Evolutionary conservation across 2,888 invertebrate genomes (phyloP), one percentile per base, ranked within the genome.

Genomic region (Phengaris arion): DNA sequence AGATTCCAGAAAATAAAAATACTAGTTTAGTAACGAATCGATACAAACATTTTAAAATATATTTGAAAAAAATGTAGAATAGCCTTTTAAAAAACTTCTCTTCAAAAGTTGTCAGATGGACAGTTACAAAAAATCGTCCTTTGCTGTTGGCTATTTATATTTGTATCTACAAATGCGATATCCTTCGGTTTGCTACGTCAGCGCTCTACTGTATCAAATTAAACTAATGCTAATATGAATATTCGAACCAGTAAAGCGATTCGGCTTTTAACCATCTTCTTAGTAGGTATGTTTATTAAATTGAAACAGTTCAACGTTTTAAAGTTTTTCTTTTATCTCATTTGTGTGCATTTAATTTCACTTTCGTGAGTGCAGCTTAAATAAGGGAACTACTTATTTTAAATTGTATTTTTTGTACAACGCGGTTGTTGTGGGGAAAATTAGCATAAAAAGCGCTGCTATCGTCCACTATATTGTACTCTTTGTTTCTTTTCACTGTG

Each of bases 401-500:
- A 64, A 64, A 15, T 64, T 69, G 69, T 69, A 15, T 69, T 69
- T 48, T 48, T 68, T 68, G 12, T n/a, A 6, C n/a, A 35, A 22
- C 69, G 46, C 46, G 48, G 46, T 48, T 69, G 15, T 69, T 69
- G 69, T 15, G 69, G 48, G n/a, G 48, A 15, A 69, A 48, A 69
- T 69, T 69, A 69, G 6, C 70, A 51, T 70, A 70, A 51, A 70
- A 70, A 70, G 70, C 48, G 51, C 51, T 51, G 70, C 70, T 48
- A 48, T 51, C 70, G 70, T 45, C 51, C 15, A 10, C 70, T 52
- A 10, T 52, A 51, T 12, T 35, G 51, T 70, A 6, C 22, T 70
- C 70, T 70, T 70, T 70, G 70, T 70, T 70, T 70, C 70, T 69
- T n/a, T 69, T 51, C 48, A 51, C 46, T 22, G 70, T 4, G 52